Base-by-base conservation (phyloP, 1,140 invertebrate species). In the Trachymyrmex septentrionalis region DNA sequence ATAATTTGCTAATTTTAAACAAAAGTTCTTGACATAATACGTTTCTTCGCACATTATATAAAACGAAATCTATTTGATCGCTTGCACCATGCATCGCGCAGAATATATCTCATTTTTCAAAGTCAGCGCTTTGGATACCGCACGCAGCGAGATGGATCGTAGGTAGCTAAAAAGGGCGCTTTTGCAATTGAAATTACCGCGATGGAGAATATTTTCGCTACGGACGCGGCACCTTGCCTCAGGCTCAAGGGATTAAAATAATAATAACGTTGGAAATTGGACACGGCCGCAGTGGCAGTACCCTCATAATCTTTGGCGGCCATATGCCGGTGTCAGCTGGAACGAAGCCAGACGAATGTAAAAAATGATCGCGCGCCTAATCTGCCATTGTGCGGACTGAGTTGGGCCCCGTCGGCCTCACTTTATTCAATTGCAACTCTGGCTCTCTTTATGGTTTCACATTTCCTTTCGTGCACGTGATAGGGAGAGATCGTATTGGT, bases 211-310 rank as follows among this genome's bases (percentile, higher is more conserved):
- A 76, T 80, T 85, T 76, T 78, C 24, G 48, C 63, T 53, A 24
- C 50, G 48, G 75, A 6, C 14, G 48, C 19, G 63, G 85, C 86
- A 88, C 90, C 85, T 90, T 88, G 90, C 82, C 80, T 50, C 80
- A 81, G 88, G 89, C 88, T 91, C 87, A 87, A 88, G 88, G 91
- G 92, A 93, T 92, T 93, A 92, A 94, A 94, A 94, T 93, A 94
- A 94, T 93, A 93, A 93, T 94, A 94, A 93, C 87, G 91, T 91
- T 92, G 87, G 92, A 91, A 93, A 94, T 94, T 94, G 94, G 93
- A 94, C 92, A 94, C 92, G 93, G 89, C 57, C 63, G 85, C 77
- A 64, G 85, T 50, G 59, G 84, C 44, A 38, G 86, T 88, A 88
- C 90, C 91, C 92, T 92, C 90, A 87, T 93, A 93, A 93, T 92